Conservation (phyloP, 1,140 invertebrate species). For the Cotesia vestalis region DNA sequence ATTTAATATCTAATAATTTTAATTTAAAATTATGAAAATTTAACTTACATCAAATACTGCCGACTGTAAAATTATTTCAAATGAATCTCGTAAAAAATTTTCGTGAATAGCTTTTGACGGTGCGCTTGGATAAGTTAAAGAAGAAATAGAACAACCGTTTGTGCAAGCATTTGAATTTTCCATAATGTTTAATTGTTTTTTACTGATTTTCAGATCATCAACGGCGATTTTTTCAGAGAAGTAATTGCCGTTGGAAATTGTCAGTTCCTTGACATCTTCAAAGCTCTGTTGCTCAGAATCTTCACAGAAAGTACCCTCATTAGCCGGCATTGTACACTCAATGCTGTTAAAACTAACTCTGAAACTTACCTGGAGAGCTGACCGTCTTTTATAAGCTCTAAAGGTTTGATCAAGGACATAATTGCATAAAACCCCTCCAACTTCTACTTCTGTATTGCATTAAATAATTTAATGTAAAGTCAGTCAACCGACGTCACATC, state of each 20-base stretch:
- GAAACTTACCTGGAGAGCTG: conserved; percentile 44
- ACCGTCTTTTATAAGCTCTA: conserved; percentile 62
- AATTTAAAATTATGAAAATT: neutral
- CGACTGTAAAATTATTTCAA: conserved; percentile 76
- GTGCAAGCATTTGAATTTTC: conserved; percentile 8
- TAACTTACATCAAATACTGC: conserved; percentile 75
- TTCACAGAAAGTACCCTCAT: conserved; percentile 49
- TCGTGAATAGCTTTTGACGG: conserved; percentile 72
- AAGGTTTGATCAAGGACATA: conserved; percentile 53
- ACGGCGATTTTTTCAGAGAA: neutral
- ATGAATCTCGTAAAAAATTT: conserved; percentile 74
- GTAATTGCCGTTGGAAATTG: neutral
- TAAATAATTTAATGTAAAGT: neutral
- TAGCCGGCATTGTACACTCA: conserved; percentile 52
- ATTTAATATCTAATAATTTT: neutral
- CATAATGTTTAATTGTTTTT: conserved; percentile 13
- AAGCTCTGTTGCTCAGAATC: conserved; percentile 37
- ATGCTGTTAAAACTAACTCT: conserved; percentile 43
- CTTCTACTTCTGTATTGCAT: neutral
- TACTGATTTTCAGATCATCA: neutral
- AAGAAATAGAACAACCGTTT: conserved; percentile 2
- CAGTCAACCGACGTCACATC: conserved; percentile 8
- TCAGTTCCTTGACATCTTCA: conserved; percentile 25
- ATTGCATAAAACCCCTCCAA: conserved; percentile 41
- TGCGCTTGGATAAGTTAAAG: conserved; percentile 17